These are phyloP conservation scores for Melieria omissa DNA, from an alignment of 2,888 invertebrate genomes.

Conservation along the genomic window DNA sequence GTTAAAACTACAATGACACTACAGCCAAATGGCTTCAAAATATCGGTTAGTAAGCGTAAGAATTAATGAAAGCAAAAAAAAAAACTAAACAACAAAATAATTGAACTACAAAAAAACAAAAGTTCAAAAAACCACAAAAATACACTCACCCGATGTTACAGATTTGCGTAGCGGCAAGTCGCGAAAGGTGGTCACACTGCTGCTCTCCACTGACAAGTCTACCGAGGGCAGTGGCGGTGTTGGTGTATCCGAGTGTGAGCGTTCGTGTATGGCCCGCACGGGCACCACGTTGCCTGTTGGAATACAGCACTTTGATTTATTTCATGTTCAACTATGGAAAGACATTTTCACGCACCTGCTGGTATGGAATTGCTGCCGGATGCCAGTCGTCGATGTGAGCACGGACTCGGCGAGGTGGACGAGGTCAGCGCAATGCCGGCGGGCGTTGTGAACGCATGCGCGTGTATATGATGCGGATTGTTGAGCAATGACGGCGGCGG, in stretches of 20 bases:
- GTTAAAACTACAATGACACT: background rate
- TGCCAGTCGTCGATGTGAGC: constrained; percentile 72
- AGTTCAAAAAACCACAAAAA: background rate
- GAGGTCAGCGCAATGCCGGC: constrained; percentile 40
- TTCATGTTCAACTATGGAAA: background rate
- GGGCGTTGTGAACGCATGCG: constrained; percentile 44
- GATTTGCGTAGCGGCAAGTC: constrained; percentile 90
- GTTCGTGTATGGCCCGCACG: constrained; percentile 80
- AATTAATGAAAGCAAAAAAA: background rate
- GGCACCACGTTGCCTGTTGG: constrained; percentile 51
- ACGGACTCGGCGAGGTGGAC: constrained; percentile 67
- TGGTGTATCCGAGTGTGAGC: constrained; percentile 90
- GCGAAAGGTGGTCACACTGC: constrained; percentile 92
- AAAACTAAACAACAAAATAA: background rate
- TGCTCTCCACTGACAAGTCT: constrained; percentile 92
- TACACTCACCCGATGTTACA: constrained; percentile 73
- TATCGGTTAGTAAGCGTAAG: constrained; percentile 29
- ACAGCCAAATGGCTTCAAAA: background rate
- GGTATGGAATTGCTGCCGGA: constrained; percentile 64
- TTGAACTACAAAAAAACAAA: constrained; percentile 6
- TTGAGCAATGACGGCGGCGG: constrained; percentile 69
- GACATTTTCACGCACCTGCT: constrained; percentile 16
- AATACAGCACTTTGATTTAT: constrained; percentile 13
- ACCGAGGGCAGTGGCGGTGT: constrained; percentile 85
- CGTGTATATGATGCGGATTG: constrained; percentile 59